These are phyloP conservation scores for Phorcus lineatus DNA, from an alignment of 2,888 invertebrate genomes.

Conservation along the genomic window DNA sequence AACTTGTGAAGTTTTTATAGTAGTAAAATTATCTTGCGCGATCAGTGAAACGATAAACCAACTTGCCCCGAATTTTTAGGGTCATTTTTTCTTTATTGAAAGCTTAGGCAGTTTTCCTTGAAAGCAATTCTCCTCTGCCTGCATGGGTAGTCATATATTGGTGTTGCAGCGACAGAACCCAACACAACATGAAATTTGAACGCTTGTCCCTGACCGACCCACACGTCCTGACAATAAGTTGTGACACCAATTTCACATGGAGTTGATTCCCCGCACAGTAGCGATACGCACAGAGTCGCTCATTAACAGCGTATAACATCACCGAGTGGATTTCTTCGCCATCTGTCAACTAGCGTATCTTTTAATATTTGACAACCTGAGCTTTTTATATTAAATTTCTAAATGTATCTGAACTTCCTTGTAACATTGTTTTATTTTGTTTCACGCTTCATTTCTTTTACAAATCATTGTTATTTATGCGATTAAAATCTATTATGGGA, in stretches of 20 bases:
- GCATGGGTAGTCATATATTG: not conserved
- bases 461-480: too few relatives aligned
- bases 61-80: not conserved
- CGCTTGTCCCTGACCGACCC: not conserved
- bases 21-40: not conserved
- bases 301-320: too few relatives aligned
- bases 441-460: too few relatives aligned
- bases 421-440: too few relatives aligned
- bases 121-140: not conserved
- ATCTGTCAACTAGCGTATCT: too few relatives aligned
- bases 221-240: not conserved
- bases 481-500: too few relatives aligned
- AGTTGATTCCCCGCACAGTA: not conserved
- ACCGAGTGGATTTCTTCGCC: too few relatives aligned
- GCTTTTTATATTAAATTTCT: too few relatives aligned
- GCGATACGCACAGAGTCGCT: too few relatives aligned
- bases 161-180: not conserved
- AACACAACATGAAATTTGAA: constrained; percentile 4
- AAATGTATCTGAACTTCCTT: too few relatives aligned
- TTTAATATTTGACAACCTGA: too few relatives aligned
- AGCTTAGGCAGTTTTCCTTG: not conserved
- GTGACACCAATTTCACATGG: constrained; percentile 2
- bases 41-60: constrained; percentile 11
- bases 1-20: constrained; percentile 13
- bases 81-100: not conserved